Evolutionary conservation across 2,888 invertebrate species (phyloP), one percentile per base, ranked within the genome.

Genomic region (Aphidius colemani): DNA sequence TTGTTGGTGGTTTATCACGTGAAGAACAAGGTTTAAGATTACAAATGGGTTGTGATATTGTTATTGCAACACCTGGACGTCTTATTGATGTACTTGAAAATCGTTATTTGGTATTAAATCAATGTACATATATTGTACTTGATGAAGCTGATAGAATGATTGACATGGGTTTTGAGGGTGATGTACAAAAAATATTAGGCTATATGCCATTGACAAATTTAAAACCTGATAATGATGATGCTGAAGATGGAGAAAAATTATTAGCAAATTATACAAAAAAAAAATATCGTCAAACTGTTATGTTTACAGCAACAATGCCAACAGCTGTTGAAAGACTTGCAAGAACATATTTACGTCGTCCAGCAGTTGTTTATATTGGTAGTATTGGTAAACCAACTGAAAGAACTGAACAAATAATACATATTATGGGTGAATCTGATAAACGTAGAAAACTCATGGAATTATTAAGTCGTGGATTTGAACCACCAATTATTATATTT

Each of bases 221-320:
- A 65, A 99, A 99, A 82, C 99, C 99, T 0, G 99, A 99, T 78
- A 90, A 93, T 0, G 99, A 99, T 74, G 98, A 98, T 73, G 98
- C 98, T 0, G 99, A 99, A 84, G 96, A 98, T 83, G 94, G 94
- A 63, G 88, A 89, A 53, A 90, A 93, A 72, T 85, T 99, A 62
- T 87, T 98, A 83, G 93, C 92, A 44, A 98, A 99, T 83, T 98
- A 98, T 78, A 90, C 95, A 0, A 98, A 96, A 83, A 94, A 98
- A 82, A 99, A 99, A 82, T 99, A 93, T 83, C 87, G 98, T 81
- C 98, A 90, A 91, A 99, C 99, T 75, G 99, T 99, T 81, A 99
- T 99, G 99, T 99, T 99, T 84, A 99, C 99, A 57, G 99, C 99
- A 4, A 99, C 99, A 69, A 99, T 99, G 99, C 98, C 98, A 7